Percentiles rank a stretch among this genome's conserved stretches.
These are phyloP conservation scores for Vireo griseus DNA, from an alignment of 2,797 vertebrate species.

Conservation along the genomic window DNA sequence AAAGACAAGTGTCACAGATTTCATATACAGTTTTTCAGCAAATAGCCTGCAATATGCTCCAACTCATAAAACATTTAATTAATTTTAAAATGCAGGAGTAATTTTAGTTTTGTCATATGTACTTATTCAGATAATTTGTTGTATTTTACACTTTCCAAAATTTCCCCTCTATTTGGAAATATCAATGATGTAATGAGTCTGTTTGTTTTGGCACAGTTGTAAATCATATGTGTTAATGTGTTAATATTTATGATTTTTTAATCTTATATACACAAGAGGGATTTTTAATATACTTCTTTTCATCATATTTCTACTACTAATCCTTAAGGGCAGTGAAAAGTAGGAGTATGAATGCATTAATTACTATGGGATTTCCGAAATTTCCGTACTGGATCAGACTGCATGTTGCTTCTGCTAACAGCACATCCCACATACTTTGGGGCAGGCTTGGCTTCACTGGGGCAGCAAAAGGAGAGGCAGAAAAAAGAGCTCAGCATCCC, in stretches of 20 bases:
- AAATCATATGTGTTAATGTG: constrained; percentile 50
- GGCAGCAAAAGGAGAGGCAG: neutral
- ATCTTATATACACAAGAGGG: constrained; percentile 15
- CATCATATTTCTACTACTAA: neutral
- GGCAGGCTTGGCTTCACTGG: neutral
- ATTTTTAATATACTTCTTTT: constrained; percentile 5
- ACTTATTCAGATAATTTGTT: constrained; percentile 44
- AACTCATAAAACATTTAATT: constrained; percentile 29
- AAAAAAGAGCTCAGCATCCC: neutral
- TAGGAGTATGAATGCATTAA: neutral
- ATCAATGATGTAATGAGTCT: constrained; percentile 32
- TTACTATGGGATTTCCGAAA: neutral
- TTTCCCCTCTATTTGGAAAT: constrained; percentile 46
- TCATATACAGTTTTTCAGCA: neutral
- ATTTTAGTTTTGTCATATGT: constrained; percentile 45
- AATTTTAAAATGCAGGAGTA: constrained; percentile 30
- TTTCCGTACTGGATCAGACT: neutral
- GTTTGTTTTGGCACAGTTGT: constrained; percentile 52
- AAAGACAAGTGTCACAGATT: neutral
- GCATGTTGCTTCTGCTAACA: neutral
- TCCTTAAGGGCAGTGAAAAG: constrained; percentile 9
- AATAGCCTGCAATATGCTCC: constrained; percentile 26
- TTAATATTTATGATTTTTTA: constrained; percentile 56
- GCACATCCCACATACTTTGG: neutral
- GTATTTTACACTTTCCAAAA: constrained; percentile 51